These are phyloP conservation scores for Schizaphis graminum DNA, from an alignment of 2,888 invertebrate genomes.

Conservation along the genomic window DNA sequence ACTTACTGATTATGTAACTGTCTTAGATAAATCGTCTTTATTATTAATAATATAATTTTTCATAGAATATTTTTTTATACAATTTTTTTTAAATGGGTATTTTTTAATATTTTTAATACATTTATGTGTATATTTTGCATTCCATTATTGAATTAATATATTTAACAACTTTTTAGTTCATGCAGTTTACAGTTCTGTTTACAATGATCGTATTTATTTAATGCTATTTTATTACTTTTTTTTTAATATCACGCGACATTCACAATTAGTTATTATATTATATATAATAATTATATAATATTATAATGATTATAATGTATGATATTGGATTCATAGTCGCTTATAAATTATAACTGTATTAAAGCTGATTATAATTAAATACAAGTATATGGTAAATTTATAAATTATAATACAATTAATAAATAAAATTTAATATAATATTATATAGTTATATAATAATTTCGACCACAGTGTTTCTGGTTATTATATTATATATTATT, in stretches of 20 bases:
- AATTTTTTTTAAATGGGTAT: too few species aligned
- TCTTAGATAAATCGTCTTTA: too few species aligned
- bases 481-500: neutral
- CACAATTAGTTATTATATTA: neutral
- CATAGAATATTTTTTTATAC: too few species aligned
- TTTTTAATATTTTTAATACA: too few species aligned
- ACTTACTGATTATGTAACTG: too few species aligned
- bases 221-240: neutral
- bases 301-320: neutral
- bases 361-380: neutral
- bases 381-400: neutral
- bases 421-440: neutral
- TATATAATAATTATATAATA: too few species aligned
- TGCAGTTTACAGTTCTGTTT: too few species aligned
- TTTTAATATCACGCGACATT: neutral
- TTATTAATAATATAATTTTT: too few species aligned
- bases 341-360: neutral
- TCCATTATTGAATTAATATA: too few species aligned
- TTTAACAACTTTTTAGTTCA: too few species aligned
- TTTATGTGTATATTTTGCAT: too few species aligned
- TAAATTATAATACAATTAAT: neutral
- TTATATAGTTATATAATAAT: neutral
- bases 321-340: neutral
- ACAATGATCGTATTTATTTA: neutral
- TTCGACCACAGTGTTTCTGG: neutral